These are phyloP conservation scores for Cephalopholis sonnerati DNA, from an alignment of 2,113 vertebrate genomes.

Conservation along the genomic window DNA sequence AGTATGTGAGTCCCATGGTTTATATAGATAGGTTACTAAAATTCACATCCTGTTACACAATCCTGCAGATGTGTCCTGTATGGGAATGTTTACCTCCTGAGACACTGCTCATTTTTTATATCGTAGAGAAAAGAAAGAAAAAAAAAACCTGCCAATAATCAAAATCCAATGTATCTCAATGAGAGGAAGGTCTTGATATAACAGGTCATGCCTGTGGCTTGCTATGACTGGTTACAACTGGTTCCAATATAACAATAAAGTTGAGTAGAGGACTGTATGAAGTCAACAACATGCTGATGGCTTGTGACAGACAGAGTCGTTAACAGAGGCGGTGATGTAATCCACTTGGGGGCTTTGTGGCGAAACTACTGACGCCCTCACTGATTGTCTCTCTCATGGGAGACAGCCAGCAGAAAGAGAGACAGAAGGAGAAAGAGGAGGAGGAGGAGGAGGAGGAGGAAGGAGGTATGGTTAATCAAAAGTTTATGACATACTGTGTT, in stretches of 20 bases:
- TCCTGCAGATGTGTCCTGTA: constrained; percentile 65
- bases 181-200: constrained; percentile 9
- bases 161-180: constrained; percentile 24
- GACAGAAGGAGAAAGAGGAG: constrained; percentile 4
- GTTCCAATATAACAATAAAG: constrained; percentile 60
- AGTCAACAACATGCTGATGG: constrained; percentile 64
- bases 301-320: constrained; percentile 66
- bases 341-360: constrained; percentile 72
- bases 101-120: constrained; percentile 26
- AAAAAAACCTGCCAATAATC: constrained; percentile 28
- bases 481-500: constrained; percentile 32
- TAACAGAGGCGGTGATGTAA: constrained; percentile 77
- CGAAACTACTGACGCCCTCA: constrained; percentile 70
- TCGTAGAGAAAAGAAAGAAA: neutral
- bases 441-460: constrained; percentile 4
- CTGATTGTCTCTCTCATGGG: constrained; percentile 68
- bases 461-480: constrained; percentile 41
- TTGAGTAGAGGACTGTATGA: constrained; percentile 55
- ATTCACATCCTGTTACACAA: constrained; percentile 71
- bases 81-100: constrained; percentile 34
- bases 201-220: constrained; percentile 41
- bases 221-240: constrained; percentile 54
- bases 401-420: constrained; percentile 39
- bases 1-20: constrained; percentile 38
- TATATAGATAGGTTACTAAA: constrained; percentile 63